Percentiles rank a stretch among this genome's conserved stretches.
Conservation (phyloP, 1,140 invertebrate species). For the Ceratina japonica region DNA sequence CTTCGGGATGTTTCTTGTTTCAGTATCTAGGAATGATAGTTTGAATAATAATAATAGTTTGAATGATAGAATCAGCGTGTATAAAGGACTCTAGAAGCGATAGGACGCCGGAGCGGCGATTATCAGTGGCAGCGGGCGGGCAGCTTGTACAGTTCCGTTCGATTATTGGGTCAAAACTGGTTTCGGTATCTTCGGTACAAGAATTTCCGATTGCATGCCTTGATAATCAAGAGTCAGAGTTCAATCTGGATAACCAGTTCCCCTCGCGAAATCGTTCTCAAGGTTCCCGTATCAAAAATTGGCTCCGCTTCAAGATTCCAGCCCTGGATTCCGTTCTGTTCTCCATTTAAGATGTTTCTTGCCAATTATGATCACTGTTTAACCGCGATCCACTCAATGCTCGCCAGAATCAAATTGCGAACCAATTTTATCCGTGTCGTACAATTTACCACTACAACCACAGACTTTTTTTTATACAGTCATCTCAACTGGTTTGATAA, state of each 20-base stretch:
- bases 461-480: too few relatives aligned
- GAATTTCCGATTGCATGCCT: slow-evolving; percentile 32
- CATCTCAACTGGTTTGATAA: too few relatives aligned
- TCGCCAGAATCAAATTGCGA: too few relatives aligned
- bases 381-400: too few relatives aligned
- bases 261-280: slow-evolving; percentile 22
- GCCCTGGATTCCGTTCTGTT: too few relatives aligned
- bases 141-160: slow-evolving; percentile 19
- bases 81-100: too few relatives aligned
- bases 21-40: too few relatives aligned
- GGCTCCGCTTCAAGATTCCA: not conserved
- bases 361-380: not conserved
- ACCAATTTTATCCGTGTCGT: too few relatives aligned
- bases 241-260: slow-evolving; percentile 37
- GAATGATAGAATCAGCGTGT: not conserved
- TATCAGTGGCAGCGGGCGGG: not conserved
- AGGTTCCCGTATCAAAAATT: slow-evolving; percentile 31
- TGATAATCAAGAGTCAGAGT: slow-evolving; percentile 36
- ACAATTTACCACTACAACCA: too few relatives aligned
- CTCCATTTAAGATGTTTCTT: not conserved
- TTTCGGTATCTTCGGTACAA: slow-evolving; percentile 28
- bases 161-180: slow-evolving; percentile 41
- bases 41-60: not conserved
- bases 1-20: too few relatives aligned
- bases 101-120: not conserved